Evolutionary conservation across 2,797 vertebrate species (phyloP).

Genomic region (Fringilla coelebs): DNA sequence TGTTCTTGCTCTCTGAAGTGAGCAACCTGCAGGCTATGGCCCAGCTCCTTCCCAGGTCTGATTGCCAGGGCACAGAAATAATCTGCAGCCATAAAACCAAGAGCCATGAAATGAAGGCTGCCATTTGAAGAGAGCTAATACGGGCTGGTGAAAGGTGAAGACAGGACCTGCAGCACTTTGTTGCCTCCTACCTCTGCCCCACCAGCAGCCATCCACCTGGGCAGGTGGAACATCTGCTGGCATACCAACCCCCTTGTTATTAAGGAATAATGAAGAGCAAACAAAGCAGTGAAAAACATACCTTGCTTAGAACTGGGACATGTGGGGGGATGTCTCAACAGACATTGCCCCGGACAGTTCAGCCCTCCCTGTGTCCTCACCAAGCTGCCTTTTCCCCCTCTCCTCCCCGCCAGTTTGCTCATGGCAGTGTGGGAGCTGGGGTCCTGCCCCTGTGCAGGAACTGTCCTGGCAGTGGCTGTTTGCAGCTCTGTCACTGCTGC

Average conservation of each 20-base stretch:
- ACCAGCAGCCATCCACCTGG: not conserved
- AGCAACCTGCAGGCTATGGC: not conserved
- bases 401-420: not conserved
- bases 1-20: not conserved
- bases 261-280: not conserved
- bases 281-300: not conserved
- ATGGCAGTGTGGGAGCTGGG: not conserved
- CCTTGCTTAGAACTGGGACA: not conserved
- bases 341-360: not conserved
- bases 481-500: not conserved
- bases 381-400: not conserved
- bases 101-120: not conserved
- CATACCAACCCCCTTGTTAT: not conserved
- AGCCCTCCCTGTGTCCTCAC: not conserved
- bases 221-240: not conserved
- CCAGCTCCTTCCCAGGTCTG: not conserved
- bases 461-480: not conserved
- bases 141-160: not conserved
- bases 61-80: not conserved
- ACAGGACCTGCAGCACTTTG: not conserved
- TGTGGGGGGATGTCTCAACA: not conserved
- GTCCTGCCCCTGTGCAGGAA: not conserved
- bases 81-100: not conserved
- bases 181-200: not conserved
- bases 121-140: not conserved